Evolutionary conservation across 2,113 vertebrate genomes (phyloP), one percentile per base, ranked within the genome.

Genomic region (Lota lota): DNA sequence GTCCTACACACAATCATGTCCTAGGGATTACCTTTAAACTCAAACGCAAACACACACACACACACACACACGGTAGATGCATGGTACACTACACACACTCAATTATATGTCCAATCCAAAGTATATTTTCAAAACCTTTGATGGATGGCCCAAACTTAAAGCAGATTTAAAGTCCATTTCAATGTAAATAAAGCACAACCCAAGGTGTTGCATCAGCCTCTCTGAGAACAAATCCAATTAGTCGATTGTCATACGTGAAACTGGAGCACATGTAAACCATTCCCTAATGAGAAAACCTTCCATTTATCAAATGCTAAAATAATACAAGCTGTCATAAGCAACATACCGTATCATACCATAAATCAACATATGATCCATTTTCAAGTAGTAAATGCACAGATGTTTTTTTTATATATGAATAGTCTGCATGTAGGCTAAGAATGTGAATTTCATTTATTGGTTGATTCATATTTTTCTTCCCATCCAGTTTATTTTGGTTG

Each of bases 281-380:
- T 72, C 77, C 64, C 54, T 79, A 69, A 64, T 63, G 22, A 68
- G 70, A 62, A 82, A 70, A 47, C 20, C 77, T 69, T 77, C 65
- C 76, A 86, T 87, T 84, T 66, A 81, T 87, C 80, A 84, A 70
- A 65, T 24, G 63, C 12, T 80, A 71, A 83, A 82, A 84, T 76
- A 84, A 79, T 85, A 68, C 79, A 66, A 67, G 16, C 83, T 85
- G 80, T 64, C 80, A 81, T 15, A 22, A 56, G 61, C 67, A 71
- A 76, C 67, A 72, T 67, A n/a, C n/a, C n/a, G n/a, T n/a, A 21
- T 56, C 57, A 68, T 64, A 64, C 64, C 75, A 82, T 87, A 70
- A 69, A 87, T 87, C 80, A 87, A 69, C 70, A 22, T 57, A 67
- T 16, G 22, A n/a, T 7, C 19, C 64, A 68, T 63, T 61, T 77